Evolutionary conservation across 2,888 invertebrate species (phyloP).

Genomic region (Cinara cedri): DNA sequence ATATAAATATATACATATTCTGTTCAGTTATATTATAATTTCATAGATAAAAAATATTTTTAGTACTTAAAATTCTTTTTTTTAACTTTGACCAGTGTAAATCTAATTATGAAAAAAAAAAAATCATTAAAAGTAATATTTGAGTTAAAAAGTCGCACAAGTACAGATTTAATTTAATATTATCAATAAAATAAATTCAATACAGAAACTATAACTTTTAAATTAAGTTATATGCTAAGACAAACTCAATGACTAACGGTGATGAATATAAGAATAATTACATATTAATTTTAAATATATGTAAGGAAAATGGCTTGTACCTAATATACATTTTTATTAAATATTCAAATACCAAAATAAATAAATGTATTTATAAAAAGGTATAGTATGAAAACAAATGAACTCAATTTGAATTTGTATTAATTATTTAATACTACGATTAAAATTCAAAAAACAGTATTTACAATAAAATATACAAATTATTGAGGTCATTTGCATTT

Average conservation of each 20-base stretch:
- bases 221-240: slow-evolving; percentile 1
- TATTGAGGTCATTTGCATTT: slow-evolving; percentile 32
- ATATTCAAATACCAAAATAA: slow-evolving; percentile 52
- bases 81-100: background rate
- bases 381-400: slow-evolving; percentile 34
- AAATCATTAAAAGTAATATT: background rate
- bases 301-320: slow-evolving; percentile 18
- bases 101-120: background rate
- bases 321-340: slow-evolving; percentile 1
- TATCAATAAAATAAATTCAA: slow-evolving; percentile 5
- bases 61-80: slow-evolving; percentile 11
- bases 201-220: slow-evolving; percentile 5
- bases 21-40: too few relatives aligned
- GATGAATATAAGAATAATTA: slow-evolving; percentile 17
- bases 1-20: too few relatives aligned
- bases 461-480: slow-evolving; percentile 49
- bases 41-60: background rate
- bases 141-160: slow-evolving; percentile 14
- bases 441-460: slow-evolving; percentile 24
- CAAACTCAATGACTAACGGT: slow-evolving; percentile 34
- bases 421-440: slow-evolving; percentile 16
- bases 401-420: slow-evolving; percentile 28
- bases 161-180: slow-evolving; percentile 16
- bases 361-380: slow-evolving; percentile 42
- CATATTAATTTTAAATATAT: slow-evolving; percentile 14